phyloP scores from a whole-genome alignment of 2,797 vertebrate species.

The Loris lydekkerianus region DNA sequence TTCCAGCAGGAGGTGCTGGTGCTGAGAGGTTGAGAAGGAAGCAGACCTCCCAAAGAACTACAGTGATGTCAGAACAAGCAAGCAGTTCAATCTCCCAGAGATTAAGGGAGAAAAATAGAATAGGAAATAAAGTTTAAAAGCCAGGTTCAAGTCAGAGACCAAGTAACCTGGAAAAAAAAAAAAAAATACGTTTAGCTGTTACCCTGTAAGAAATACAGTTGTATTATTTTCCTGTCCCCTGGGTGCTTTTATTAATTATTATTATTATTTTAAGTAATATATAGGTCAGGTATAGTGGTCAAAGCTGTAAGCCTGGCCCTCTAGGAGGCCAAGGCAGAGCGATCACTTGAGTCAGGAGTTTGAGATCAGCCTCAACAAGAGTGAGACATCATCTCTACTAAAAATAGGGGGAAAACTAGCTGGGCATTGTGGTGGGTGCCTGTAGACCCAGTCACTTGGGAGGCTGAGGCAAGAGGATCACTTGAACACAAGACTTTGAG shows the following conservation, averaged over 20 bases:
- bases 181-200: background rate
- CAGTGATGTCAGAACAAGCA: background rate
- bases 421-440: too few relatives aligned
- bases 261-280: background rate
- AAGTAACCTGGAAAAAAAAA: background rate
- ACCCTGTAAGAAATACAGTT: background rate
- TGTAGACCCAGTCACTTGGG: too few relatives aligned
- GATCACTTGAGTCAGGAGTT: too few relatives aligned
- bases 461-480: too few relatives aligned
- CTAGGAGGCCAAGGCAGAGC: too few relatives aligned
- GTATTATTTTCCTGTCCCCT: background rate
- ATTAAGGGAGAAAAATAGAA: background rate
- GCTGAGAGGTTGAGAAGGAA: rapidly evolving
- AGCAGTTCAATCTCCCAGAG: background rate
- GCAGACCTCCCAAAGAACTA: too few relatives aligned
- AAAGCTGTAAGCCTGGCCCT: too few relatives aligned
- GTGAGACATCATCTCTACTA: too few relatives aligned
- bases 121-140: background rate
- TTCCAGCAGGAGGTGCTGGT: background rate
- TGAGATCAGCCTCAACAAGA: too few relatives aligned
- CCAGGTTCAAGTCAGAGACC: background rate
- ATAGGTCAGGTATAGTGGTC: background rate
- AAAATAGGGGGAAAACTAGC: too few relatives aligned
- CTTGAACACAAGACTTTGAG: too few relatives aligned
- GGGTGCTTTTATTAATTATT: background rate